A percentile compares a stretch with the other conserved stretches of the same genome.
phyloP scores from a whole-genome alignment of 1,140 invertebrate species.

The Trachymyrmex cornetzi region DNA sequence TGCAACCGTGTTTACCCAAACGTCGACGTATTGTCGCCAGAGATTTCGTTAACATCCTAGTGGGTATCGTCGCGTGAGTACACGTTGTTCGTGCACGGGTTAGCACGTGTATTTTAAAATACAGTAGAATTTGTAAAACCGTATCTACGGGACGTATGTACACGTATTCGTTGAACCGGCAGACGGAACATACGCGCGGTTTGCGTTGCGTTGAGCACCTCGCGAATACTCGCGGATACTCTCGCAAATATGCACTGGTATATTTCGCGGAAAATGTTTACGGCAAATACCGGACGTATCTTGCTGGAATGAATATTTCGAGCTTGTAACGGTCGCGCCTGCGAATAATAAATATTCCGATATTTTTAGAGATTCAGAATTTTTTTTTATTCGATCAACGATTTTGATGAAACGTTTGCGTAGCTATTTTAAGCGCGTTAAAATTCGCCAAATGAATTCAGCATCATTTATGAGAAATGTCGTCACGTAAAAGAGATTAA shows the following conservation, averaged over 20 bases:
- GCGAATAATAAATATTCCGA: conserved; percentile 60
- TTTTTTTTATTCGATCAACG: conserved; percentile 30
- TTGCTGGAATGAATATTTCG: conserved; percentile 57
- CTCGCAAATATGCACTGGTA: conserved; percentile 60
- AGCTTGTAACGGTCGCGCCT: conserved; percentile 48
- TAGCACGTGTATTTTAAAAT: conserved; percentile 28
- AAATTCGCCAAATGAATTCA: conserved; percentile 10
- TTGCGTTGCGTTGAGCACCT: conserved; percentile 46
- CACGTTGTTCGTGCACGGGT: neutral
- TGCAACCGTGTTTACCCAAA: neutral
- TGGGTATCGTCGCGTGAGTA: neutral
- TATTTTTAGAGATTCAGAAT: conserved; percentile 50
- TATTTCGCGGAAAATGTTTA: conserved; percentile 63
- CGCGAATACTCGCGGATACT: conserved; percentile 58
- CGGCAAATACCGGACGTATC: conserved; percentile 56
- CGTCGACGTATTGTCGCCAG: neutral
- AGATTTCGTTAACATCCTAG: conserved; percentile 52
- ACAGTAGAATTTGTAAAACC: conserved; percentile 37
- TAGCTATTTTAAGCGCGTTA: conserved; percentile 34
- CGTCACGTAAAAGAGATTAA: conserved; percentile 27
- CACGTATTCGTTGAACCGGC: conserved; percentile 19
- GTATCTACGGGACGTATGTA: conserved; percentile 26
- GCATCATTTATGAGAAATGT: neutral
- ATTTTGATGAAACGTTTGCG: conserved; percentile 17
- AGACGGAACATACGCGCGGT: conserved; percentile 45